phyloP scores from a whole-genome alignment of 2,888 invertebrate genomes.

The Athetis lepigone region DNA sequence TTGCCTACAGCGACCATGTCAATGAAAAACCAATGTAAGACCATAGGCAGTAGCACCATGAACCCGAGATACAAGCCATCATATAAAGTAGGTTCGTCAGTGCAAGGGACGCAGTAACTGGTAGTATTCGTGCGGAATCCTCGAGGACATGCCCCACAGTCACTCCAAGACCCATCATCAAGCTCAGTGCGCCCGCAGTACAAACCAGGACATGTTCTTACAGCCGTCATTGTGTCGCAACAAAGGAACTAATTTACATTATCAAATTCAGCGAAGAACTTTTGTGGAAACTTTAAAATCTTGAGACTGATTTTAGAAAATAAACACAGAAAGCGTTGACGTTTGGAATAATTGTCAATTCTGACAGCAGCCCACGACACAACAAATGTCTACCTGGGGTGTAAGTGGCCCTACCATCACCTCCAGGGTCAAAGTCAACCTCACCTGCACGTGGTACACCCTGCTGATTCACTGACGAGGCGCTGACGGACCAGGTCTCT shows the following conservation, averaged over 20 bases:
- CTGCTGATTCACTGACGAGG: no score
- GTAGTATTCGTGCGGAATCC: constrained; percentile 94
- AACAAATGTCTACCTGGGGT: neutral
- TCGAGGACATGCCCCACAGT: constrained; percentile 96
- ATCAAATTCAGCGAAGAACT: neutral
- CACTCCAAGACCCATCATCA: constrained; percentile 93
- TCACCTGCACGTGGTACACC: no score
- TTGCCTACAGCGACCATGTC: constrained; percentile 95
- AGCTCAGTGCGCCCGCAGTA: constrained; percentile 95
- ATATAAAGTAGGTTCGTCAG: constrained; percentile 94
- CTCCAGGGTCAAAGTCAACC: no score
- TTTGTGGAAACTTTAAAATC: neutral
- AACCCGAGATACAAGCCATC: constrained; percentile 98
- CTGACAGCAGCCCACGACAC: constrained; percentile 13
- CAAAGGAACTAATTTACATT: constrained; percentile 18
- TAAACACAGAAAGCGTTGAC: constrained; percentile 21
- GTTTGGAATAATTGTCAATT: constrained; percentile 5
- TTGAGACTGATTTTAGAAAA: neutral
- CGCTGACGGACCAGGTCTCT: no score
- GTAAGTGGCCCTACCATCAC: no score
- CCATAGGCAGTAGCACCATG: constrained; percentile 96
- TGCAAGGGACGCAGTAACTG: constrained; percentile 94
- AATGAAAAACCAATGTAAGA: constrained; percentile 98
- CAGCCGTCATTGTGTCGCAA: constrained; percentile 72
- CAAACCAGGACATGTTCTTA: constrained; percentile 93